Percentiles rank a stretch among this genome's conserved stretches.
These are phyloP conservation scores for Calyptomena viridis DNA, from an alignment of 2,113 vertebrate species.

Conservation along the genomic window DNA sequence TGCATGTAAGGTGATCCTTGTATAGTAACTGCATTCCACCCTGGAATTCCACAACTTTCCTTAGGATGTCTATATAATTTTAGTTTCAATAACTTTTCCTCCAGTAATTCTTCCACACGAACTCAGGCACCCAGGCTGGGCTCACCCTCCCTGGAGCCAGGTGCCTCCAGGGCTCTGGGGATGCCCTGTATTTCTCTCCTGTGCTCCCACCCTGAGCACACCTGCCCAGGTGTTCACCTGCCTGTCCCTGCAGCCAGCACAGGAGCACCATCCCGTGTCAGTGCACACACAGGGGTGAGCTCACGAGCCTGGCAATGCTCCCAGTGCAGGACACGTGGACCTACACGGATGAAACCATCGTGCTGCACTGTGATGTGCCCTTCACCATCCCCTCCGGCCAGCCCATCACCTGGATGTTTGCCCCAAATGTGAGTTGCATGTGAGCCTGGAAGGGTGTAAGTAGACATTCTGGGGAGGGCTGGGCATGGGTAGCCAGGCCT, in stretches of 20 bases:
- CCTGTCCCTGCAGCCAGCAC: background rate
- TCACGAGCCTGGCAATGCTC: background rate
- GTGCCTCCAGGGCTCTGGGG: background rate
- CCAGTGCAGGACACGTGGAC: background rate
- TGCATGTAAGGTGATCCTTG: background rate
- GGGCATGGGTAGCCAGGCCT: background rate
- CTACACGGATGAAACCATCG: background rate
- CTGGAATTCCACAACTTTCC: background rate
- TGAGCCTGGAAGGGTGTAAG: background rate
- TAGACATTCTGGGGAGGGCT: fast-evolving
- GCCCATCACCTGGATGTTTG: background rate
- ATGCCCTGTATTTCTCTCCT: background rate
- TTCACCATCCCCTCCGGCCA: fast-evolving
- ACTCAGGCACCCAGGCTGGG: background rate
- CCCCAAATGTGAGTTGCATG: background rate
- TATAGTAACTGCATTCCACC: background rate
- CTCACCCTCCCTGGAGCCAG: background rate
- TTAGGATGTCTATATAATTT: background rate
- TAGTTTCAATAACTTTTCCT: background rate
- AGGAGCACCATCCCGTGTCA: background rate
- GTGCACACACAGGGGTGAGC: background rate
- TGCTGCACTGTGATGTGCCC: background rate
- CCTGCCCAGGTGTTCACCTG: background rate
- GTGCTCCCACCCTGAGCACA: fast-evolving
- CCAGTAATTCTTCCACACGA: background rate